A percentile compares a stretch with the other conserved stretches of the same genome.
Conservation (phyloP, 1,140 invertebrate species). For the Orchesella cincta region DNA sequence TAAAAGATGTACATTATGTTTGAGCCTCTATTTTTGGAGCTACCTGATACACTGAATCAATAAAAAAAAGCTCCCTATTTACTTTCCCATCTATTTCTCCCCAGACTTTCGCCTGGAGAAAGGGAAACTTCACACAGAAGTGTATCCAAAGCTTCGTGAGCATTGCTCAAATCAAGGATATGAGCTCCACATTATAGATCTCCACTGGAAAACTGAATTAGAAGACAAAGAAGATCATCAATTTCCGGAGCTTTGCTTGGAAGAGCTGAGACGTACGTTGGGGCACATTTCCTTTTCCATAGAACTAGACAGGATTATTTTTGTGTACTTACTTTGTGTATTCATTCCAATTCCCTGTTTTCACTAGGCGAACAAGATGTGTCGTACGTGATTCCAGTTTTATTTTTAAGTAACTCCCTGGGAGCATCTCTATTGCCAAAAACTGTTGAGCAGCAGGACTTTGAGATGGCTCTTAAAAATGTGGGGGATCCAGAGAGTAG, state of each 20-base stretch:
- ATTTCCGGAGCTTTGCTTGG: constrained; percentile 72
- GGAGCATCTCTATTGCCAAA: constrained; percentile 74
- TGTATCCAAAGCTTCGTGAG: constrained; percentile 64
- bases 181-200: constrained; percentile 69
- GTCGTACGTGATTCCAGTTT: constrained; percentile 70
- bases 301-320: no score
- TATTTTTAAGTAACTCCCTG: constrained; percentile 73
- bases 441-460: constrained; percentile 74
- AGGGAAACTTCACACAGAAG: constrained; percentile 65
- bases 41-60: no score
- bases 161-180: constrained; percentile 65
- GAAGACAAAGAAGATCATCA: constrained; percentile 69
- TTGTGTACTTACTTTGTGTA: not conserved
- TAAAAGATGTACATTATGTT: no score
- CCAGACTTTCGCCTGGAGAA: constrained; percentile 69
- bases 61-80: no score
- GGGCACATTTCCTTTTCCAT: not conserved
- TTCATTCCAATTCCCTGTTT: not conserved
- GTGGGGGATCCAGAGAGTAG: constrained; percentile 63
- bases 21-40: no score
- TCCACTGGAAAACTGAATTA: constrained; percentile 69
- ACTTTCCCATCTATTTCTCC: constrained; percentile 46
- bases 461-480: constrained; percentile 68
- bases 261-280: constrained; percentile 67
- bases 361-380: constrained; percentile 67